These are phyloP conservation scores for Cardinalis cardinalis DNA, from an alignment of 2,113 vertebrate species.

Conservation along the genomic window DNA sequence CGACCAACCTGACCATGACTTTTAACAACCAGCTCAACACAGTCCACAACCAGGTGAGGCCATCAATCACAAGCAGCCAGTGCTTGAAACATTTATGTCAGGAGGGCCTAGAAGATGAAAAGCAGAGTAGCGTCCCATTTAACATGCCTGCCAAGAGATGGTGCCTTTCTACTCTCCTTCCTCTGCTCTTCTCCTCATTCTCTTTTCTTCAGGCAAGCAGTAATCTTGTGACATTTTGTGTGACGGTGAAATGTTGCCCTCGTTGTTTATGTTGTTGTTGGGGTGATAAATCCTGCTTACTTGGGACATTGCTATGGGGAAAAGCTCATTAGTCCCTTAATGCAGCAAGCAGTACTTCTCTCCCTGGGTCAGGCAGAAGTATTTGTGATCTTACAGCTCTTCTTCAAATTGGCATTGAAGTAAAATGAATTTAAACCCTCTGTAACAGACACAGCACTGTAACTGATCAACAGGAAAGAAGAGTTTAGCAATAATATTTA, in stretches of 20 bases:
- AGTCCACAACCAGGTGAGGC: slow-evolving; percentile 89
- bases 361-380: not conserved
- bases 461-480: not conserved
- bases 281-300: slow-evolving; percentile 33
- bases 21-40: slow-evolving; percentile 99
- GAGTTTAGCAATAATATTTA: not conserved
- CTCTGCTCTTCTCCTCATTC: not conserved
- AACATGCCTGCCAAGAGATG: not conserved
- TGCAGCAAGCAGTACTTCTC: not conserved
- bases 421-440: not conserved
- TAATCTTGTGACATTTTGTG: not conserved
- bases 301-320: slow-evolving; percentile 35
- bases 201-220: not conserved
- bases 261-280: not conserved
- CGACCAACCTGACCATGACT: slow-evolving; percentile 98
- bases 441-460: not conserved
- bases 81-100: not conserved
- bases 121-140: not conserved
- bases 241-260: not conserved
- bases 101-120: not conserved
- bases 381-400: not conserved
- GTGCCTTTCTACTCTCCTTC: not conserved
- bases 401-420: not conserved
- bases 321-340: slow-evolving; percentile 40
- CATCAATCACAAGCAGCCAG: not conserved